Percentiles rank a stretch among this genome's conserved stretches.
Conservation (phyloP, 1,140 invertebrate genomes). For the Solenopsis fugax region DNA sequence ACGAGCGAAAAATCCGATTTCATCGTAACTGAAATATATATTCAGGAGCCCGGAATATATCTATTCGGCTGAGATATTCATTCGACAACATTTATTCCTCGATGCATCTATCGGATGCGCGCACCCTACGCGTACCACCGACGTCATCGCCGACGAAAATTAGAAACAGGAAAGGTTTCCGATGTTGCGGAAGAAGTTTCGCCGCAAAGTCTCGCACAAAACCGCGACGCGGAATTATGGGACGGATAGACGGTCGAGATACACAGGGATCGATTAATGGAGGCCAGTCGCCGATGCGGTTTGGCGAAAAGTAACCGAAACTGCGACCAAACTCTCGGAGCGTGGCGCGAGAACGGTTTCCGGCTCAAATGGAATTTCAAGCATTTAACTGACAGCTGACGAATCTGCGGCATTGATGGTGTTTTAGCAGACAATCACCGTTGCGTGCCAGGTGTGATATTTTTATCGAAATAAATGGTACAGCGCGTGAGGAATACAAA, state of each 20-base stretch:
- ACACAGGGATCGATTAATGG: conserved; percentile 78
- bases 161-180: conserved; percentile 77
- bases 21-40: conserved; percentile 48
- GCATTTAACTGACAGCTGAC: conserved; percentile 55
- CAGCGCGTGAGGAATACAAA: background rate
- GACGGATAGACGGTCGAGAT: conserved; percentile 62
- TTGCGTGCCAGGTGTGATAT: conserved; percentile 5
- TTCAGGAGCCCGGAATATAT: conserved; percentile 28
- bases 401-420: conserved; percentile 33
- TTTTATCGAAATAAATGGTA: conserved; percentile 26
- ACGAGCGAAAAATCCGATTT: conserved; percentile 48
- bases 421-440: conserved; percentile 47
- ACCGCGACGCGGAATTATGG: conserved; percentile 78
- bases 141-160: conserved; percentile 58
- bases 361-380: conserved; percentile 60
- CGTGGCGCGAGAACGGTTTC: conserved; percentile 46
- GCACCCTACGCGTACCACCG: background rate
- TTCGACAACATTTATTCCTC: conserved; percentile 43
- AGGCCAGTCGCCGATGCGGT: conserved; percentile 74
- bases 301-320: conserved; percentile 75
- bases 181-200: conserved; percentile 76
- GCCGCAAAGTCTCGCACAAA: conserved; percentile 71
- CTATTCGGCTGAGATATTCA: conserved; percentile 6
- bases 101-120: background rate
- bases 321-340: conserved; percentile 50